These are phyloP conservation scores for Eucriotettix oculatus DNA, from an alignment of 2,888 invertebrate species.

Conservation along the genomic window DNA sequence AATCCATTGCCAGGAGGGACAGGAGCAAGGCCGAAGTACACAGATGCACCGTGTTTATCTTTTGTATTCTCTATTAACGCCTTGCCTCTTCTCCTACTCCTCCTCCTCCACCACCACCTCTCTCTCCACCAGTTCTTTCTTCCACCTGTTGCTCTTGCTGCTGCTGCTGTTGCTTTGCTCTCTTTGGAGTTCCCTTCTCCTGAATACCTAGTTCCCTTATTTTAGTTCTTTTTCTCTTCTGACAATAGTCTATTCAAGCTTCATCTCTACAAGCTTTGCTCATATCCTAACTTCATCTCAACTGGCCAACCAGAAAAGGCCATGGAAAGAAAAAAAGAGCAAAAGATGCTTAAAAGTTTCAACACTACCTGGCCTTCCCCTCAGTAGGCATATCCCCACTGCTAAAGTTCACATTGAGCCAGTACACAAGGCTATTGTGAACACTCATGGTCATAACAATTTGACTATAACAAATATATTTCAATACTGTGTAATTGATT, in stretches of 20 bases:
- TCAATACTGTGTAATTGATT: too few relatives aligned
- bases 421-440: background rate
- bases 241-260: background rate
- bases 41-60: conserved; percentile 8
- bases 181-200: background rate
- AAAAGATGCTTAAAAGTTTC: too few relatives aligned
- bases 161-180: conserved; percentile 6
- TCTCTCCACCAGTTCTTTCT: background rate
- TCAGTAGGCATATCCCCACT: too few relatives aligned
- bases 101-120: background rate
- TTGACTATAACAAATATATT: conserved; percentile 4
- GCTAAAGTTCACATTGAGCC: too few relatives aligned
- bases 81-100: background rate
- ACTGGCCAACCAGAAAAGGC: too few relatives aligned
- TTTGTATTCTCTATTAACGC: conserved; percentile 3
- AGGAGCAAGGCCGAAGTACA: conserved; percentile 4
- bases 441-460: conserved; percentile 3
- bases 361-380: too few relatives aligned
- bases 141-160: conserved; percentile 2
- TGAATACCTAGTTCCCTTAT: background rate
- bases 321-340: too few relatives aligned
- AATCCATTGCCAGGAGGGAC: conserved; percentile 4
- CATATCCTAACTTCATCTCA: too few relatives aligned
- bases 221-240: background rate
- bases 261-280: background rate